Percentiles rank a stretch among this genome's conserved stretches.
Conservation (phyloP, 2,797 vertebrate species). For the Centroberyx gerrardi region DNA sequence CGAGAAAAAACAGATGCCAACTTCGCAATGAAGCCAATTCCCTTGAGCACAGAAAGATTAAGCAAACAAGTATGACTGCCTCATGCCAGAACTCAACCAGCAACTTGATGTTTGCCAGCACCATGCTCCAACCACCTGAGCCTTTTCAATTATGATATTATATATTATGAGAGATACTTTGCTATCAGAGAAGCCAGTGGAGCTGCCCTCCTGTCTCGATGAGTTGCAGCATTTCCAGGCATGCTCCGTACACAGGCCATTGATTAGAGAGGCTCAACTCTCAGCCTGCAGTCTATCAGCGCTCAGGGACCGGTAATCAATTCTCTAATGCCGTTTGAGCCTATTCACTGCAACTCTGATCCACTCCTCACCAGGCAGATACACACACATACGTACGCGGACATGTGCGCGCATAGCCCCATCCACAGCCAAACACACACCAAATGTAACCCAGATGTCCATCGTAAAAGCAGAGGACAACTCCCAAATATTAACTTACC, state of each 20-base stretch:
- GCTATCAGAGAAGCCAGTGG: conserved; percentile 61
- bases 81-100: conserved; percentile 65
- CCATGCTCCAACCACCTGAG: conserved; percentile 40
- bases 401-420: conserved; percentile 27
- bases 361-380: conserved; percentile 53
- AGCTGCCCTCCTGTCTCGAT: conserved; percentile 63
- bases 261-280: conserved; percentile 78
- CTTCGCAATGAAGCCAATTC: conserved; percentile 30
- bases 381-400: conserved; percentile 9
- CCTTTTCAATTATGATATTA: conserved; percentile 60
- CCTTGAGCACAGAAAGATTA: conserved; percentile 18
- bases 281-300: conserved; percentile 82
- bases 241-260: conserved; percentile 67
- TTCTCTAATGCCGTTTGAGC: conserved; percentile 85
- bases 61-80: conserved; percentile 11
- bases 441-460: conserved; percentile 75
- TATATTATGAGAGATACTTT: conserved; percentile 61
- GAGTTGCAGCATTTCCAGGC: conserved; percentile 80
- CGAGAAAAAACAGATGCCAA: conserved; percentile 28
- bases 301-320: conserved; percentile 86
- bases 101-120: conserved; percentile 61
- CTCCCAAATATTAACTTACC: conserved; percentile 75
- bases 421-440: conserved; percentile 21
- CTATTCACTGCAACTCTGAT: conserved; percentile 73
- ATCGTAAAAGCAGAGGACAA: conserved; percentile 62